phyloP scores from a whole-genome alignment of 2,113 vertebrate genomes.

The Laticauda colubrina region DNA sequence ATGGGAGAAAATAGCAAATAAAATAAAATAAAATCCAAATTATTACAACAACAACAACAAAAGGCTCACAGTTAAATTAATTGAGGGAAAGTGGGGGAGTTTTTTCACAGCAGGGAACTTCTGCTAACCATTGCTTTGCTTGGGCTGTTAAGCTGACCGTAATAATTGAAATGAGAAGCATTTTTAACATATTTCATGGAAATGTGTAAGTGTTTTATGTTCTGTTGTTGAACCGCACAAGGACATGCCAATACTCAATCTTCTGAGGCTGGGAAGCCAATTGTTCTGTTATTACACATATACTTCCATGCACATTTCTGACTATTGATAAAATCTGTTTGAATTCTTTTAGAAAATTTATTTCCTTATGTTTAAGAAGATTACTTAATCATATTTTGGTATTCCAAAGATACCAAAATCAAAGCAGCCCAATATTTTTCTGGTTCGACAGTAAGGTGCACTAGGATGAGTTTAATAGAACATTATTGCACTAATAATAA shows the following conservation, averaged over 20 bases:
- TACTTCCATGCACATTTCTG: not conserved
- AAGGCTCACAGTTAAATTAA: not conserved
- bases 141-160: not conserved
- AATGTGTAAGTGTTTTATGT: not conserved
- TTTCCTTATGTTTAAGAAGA: not conserved
- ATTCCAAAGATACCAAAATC: not conserved
- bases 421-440: not conserved
- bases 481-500: not conserved
- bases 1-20: not conserved
- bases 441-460: not conserved
- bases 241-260: not conserved
- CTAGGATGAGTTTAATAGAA: not conserved
- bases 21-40: not conserved
- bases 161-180: conserved; percentile 2
- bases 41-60: not conserved
- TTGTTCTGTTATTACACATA: not conserved
- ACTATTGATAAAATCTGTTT: not conserved
- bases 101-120: not conserved
- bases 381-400: not conserved
- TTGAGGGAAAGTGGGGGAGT: not conserved
- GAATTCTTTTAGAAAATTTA: not conserved
- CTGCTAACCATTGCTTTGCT: not conserved
- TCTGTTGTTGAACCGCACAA: not conserved
- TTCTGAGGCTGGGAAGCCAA: not conserved
- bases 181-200: not conserved